phyloP scores from a whole-genome alignment of 1,140 invertebrate genomes.

The Berghia stephanieae region DNA sequence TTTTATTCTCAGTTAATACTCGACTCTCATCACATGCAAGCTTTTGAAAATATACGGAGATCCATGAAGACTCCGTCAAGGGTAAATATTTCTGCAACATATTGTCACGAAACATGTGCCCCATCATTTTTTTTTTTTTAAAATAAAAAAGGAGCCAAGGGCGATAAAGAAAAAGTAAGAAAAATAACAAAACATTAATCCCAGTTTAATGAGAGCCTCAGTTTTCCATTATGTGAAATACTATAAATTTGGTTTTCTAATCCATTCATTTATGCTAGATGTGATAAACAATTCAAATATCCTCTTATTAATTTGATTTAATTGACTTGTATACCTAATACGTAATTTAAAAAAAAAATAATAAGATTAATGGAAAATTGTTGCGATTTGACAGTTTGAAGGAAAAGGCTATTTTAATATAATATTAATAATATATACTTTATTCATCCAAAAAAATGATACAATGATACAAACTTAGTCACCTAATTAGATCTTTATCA shows the following conservation, averaged over 20 bases:
- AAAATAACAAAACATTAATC: not conserved
- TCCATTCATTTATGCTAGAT: too few relatives aligned
- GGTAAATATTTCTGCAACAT: slow-evolving; percentile 41
- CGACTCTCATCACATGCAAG: slow-evolving; percentile 57
- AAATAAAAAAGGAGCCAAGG: too few relatives aligned
- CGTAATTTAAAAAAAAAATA: too few relatives aligned
- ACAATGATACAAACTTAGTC: not conserved
- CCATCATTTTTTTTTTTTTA: not conserved
- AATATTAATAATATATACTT: too few relatives aligned
- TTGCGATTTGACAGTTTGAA: too few relatives aligned
- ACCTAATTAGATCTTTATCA: not conserved
- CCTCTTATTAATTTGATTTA: too few relatives aligned
- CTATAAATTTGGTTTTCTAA: too few relatives aligned
- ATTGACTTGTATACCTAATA: too few relatives aligned
- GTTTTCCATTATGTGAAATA: not conserved
- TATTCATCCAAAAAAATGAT: too few relatives aligned
- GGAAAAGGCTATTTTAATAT: too few relatives aligned
- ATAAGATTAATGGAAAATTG: too few relatives aligned
- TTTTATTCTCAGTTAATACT: slow-evolving; percentile 43
- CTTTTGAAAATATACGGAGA: slow-evolving; percentile 55
- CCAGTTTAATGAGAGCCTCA: not conserved
- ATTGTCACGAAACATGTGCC: not conserved
- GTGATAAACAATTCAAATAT: too few relatives aligned
- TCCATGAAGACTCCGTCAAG: slow-evolving; percentile 61
- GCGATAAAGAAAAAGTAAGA: not conserved